Evolutionary conservation across 1,140 invertebrate genomes (phyloP).

Genomic region (Macrobrachium rosenbergii): DNA sequence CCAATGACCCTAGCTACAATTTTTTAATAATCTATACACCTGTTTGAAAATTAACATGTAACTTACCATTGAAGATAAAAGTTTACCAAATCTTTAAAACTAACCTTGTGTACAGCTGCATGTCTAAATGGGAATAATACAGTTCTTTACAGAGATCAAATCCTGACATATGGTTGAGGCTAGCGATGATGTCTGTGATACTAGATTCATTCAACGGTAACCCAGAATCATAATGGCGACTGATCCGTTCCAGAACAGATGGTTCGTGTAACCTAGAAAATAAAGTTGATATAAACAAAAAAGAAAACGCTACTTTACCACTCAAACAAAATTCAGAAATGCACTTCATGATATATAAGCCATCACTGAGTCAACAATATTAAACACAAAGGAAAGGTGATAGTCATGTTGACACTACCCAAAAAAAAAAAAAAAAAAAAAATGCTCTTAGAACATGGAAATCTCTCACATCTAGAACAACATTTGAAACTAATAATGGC

Average conservation of each 20-base stretch:
- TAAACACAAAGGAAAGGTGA: too few species aligned
- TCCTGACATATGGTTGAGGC: constrained; percentile 81
- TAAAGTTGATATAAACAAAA: constrained; percentile 1
- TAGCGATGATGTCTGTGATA: constrained; percentile 77
- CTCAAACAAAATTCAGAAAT: too few species aligned
- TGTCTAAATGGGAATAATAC: constrained; percentile 86
- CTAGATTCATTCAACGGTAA: constrained; percentile 79
- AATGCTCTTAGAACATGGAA: too few species aligned
- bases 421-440: too few species aligned
- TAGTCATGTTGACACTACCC: too few species aligned
- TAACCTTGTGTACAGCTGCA: constrained; percentile 83
- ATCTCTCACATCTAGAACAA: too few species aligned
- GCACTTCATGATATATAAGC: too few species aligned
- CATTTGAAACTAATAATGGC: too few species aligned
- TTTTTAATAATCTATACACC: too few species aligned
- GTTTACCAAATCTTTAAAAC: constrained; percentile 50
- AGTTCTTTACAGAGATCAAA: constrained; percentile 85
- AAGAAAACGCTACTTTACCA: background rate
- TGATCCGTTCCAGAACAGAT: constrained; percentile 77
- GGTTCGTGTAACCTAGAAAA: constrained; percentile 77
- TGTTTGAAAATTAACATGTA: background rate
- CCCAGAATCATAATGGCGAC: constrained; percentile 81
- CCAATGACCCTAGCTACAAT: too few species aligned
- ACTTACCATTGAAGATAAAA: background rate
- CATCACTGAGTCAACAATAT: too few species aligned